Conservation (phyloP, 2,113 vertebrate species). For the Struthio camelus region DNA sequence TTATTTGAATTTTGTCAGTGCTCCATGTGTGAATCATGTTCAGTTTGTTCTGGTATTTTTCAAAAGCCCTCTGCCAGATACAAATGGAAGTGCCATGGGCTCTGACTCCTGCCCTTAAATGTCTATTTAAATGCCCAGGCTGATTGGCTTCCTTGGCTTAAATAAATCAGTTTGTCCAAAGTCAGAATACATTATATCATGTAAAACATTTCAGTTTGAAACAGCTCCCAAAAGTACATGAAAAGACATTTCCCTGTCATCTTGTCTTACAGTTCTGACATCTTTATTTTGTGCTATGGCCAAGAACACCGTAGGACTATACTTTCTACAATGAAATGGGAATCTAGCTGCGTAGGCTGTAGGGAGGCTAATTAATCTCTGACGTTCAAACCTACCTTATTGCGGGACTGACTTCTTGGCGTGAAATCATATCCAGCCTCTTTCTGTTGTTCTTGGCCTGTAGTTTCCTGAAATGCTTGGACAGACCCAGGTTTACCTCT, state of each 20-base stretch:
- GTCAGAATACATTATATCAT: not conserved
- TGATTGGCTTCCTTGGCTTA: not conserved
- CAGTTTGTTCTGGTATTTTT: not conserved
- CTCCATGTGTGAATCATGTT: not conserved
- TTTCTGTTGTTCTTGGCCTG: not conserved
- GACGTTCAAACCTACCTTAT: not conserved
- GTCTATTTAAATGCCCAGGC: not conserved
- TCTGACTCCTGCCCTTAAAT: not conserved
- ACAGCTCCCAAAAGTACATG: not conserved
- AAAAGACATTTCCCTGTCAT: not conserved
- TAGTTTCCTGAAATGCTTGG: not conserved
- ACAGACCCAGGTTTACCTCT: not conserved
- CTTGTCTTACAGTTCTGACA: not conserved
- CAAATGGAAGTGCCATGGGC: not conserved
- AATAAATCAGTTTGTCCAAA: not conserved
- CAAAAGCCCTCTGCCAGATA: not conserved
- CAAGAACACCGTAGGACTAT: not conserved
- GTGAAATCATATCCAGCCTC: not conserved
- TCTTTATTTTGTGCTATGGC: not conserved
- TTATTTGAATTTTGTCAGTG: not conserved
- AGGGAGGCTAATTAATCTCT: not conserved
- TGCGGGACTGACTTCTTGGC: not conserved
- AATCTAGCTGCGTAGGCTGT: not conserved
- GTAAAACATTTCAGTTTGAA: not conserved
- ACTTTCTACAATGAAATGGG: not conserved